A percentile compares a stretch with the other conserved stretches of the same genome.
Conservation (phyloP, 2,797 vertebrate species). For the Neoniphon sammara region DNA sequence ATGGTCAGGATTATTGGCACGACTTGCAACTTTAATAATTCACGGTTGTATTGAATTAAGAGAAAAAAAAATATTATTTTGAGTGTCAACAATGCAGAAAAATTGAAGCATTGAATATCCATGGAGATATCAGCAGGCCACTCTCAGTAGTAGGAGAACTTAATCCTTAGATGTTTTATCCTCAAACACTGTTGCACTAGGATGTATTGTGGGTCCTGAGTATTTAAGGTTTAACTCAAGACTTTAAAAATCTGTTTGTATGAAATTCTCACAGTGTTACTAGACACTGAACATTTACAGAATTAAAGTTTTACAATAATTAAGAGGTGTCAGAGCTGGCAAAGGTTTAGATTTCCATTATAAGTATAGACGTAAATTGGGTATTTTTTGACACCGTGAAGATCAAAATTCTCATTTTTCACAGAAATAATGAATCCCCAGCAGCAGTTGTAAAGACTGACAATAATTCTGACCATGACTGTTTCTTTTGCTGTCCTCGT, state of each 20-base stretch:
- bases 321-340: conserved; percentile 24
- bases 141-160: background rate
- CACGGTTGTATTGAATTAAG: background rate
- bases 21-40: conserved; percentile 46
- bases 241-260: conserved; percentile 17
- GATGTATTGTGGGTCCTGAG: background rate
- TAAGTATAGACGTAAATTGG: background rate
- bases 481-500: conserved; percentile 35
- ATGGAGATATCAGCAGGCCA: background rate
- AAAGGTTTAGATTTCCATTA: conserved; percentile 26
- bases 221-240: conserved; percentile 4
- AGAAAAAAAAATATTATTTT: background rate
- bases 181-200: background rate
- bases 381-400: background rate
- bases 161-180: background rate
- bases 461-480: conserved; percentile 52
- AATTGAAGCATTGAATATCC: background rate
- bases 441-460: conserved; percentile 47
- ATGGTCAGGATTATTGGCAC: conserved; percentile 56
- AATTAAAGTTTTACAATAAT: background rate
- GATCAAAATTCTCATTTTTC: conserved; percentile 20
- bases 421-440: conserved; percentile 18
- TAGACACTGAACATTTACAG: background rate
- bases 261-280: conserved; percentile 27
- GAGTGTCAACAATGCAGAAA: conserved; percentile 26